A percentile compares a stretch with the other conserved stretches of the same genome.
phyloP scores from a whole-genome alignment of 1,140 invertebrate genomes.

The Drosophila teissieri region DNA sequence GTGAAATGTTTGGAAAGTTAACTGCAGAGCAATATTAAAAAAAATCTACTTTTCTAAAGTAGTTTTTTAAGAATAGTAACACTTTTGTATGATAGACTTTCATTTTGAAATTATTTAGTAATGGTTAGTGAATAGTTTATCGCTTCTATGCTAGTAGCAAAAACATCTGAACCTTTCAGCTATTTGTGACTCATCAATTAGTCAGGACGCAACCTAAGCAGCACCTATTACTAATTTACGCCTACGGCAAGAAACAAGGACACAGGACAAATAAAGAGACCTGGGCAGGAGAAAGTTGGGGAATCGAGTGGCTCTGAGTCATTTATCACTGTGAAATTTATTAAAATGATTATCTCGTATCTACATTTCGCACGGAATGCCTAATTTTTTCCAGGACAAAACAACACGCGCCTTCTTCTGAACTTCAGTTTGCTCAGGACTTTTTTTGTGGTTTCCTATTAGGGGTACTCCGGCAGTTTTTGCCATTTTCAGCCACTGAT shows the following conservation, averaged over 20 bases:
- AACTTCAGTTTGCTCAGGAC: conserved; percentile 1
- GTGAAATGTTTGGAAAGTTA: conserved; percentile 10
- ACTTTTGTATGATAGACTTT: too few species aligned
- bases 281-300: not conserved
- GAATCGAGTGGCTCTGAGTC: conserved; percentile 41
- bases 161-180: not conserved
- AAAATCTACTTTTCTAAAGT: not conserved
- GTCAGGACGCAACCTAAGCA: conserved; percentile 24
- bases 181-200: conserved; percentile 44
- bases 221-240: conserved; percentile 73
- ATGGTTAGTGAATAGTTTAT: too few species aligned
- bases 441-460: conserved; percentile 28
- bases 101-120: too few species aligned
- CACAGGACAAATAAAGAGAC: conserved; percentile 12
- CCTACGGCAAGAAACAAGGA: conserved; percentile 24
- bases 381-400: conserved; percentile 60
- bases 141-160: too few species aligned
- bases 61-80: not conserved
- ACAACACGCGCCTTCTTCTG: conserved; percentile 14
- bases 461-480: conserved; percentile 33
- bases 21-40: not conserved
- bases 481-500: conserved; percentile 40
- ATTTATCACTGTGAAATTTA: conserved; percentile 82
- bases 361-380: conserved; percentile 80
- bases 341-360: conserved; percentile 83